phyloP scores from a whole-genome alignment of 2,113 vertebrate species.

The Oncorhynchus nerka region DNA sequence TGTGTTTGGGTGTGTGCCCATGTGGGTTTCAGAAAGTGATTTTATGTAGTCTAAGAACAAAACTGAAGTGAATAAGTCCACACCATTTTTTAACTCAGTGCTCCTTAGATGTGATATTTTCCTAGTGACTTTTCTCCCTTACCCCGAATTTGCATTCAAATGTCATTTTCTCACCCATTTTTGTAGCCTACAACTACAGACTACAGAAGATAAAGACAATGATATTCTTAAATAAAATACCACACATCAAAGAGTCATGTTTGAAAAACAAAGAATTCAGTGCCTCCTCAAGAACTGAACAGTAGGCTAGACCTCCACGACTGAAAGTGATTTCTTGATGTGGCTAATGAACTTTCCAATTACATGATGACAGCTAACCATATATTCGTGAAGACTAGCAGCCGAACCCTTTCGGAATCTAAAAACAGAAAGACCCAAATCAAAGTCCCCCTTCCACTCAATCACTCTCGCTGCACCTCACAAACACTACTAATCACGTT shows the following conservation, averaged over 20 bases:
- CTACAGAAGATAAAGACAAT: conserved; percentile 30
- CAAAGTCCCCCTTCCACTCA: conserved; percentile 75
- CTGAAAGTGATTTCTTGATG: conserved; percentile 22
- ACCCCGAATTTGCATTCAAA: conserved; percentile 26
- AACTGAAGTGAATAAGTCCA: conserved; percentile 38
- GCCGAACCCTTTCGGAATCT: conserved; percentile 62
- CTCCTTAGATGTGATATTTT: conserved; percentile 49
- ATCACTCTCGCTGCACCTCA: conserved; percentile 70
- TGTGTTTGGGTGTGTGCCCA: conserved; percentile 20
- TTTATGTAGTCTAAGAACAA: conserved; percentile 45
- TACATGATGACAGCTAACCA: conserved; percentile 58
- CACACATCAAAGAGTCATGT: conserved; percentile 38
- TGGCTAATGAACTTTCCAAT: conserved; percentile 50
- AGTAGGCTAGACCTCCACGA: conserved; percentile 20
- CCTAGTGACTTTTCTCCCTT: conserved; percentile 37
- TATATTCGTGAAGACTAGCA: conserved; percentile 58
- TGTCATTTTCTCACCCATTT: conserved; percentile 33
- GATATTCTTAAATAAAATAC: conserved; percentile 40
- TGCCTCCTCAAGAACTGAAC: conserved; percentile 24
- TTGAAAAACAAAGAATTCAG: conserved; percentile 26
- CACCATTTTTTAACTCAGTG: conserved; percentile 52
- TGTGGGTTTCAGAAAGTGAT: conserved; percentile 35
- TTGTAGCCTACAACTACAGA: conserved; percentile 5
- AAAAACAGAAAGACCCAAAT: conserved; percentile 62
- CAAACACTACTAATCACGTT: conserved; percentile 78